phyloP scores from a whole-genome alignment of 1,140 invertebrate species.

The Drosophila ogumai region DNA sequence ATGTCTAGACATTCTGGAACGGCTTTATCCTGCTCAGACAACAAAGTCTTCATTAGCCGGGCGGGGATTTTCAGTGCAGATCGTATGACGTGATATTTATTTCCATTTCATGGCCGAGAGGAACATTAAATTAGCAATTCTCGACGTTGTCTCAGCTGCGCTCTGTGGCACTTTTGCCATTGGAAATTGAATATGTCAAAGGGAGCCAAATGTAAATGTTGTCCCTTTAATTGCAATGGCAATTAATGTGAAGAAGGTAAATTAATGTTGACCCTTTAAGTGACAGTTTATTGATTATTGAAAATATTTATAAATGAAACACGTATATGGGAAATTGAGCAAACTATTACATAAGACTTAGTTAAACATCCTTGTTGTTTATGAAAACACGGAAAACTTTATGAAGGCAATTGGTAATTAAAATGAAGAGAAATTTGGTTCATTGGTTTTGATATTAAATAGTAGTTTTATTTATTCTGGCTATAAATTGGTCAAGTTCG shows the following conservation, averaged over 20 bases:
- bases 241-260: not conserved
- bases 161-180: not conserved
- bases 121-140: constrained; percentile 27
- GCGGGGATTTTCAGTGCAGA: constrained; percentile 27
- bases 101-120: constrained; percentile 45
- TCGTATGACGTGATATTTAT: constrained; percentile 53
- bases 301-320: too few relatives aligned
- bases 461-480: not conserved
- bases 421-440: not conserved
- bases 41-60: constrained; percentile 48
- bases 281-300: too few relatives aligned
- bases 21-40: constrained; percentile 43
- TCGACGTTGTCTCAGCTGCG: constrained; percentile 6
- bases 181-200: not conserved
- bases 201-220: not conserved
- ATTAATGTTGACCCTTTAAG: not conserved
- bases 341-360: too few relatives aligned
- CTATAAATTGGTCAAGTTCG: not conserved
- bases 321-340: too few relatives aligned
- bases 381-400: not conserved
- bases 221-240: not conserved
- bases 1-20: constrained; percentile 38
- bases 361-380: too few relatives aligned
- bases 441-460: not conserved
- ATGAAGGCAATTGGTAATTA: too few relatives aligned